Evolutionary conservation across 2,797 vertebrate genomes (phyloP).

Genomic region (Delichon dasypus): DNA sequence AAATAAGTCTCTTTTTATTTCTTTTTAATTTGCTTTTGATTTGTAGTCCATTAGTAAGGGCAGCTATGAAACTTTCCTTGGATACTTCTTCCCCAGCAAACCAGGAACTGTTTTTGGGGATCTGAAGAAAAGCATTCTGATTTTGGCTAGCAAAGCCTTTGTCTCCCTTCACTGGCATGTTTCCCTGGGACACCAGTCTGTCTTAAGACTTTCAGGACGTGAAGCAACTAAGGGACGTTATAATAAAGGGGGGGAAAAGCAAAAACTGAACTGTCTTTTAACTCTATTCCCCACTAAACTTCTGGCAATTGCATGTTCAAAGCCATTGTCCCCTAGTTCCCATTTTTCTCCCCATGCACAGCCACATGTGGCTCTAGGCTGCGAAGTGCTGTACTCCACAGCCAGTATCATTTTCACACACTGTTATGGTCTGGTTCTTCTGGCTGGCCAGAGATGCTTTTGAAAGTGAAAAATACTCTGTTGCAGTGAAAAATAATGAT

Average conservation of each 20-base stretch:
- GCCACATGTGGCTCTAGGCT: neutral
- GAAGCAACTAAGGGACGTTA: neutral
- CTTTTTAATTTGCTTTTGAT: neutral
- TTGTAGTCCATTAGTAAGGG: neutral
- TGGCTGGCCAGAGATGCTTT: neutral
- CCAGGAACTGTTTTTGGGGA: neutral
- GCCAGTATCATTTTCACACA: neutral
- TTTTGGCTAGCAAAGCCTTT: neutral
- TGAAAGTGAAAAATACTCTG: neutral
- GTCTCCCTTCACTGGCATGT: neutral
- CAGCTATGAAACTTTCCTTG: neutral
- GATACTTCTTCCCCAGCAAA: neutral
- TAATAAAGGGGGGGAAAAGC: neutral
- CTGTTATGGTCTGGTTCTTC: neutral
- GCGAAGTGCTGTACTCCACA: accelerated
- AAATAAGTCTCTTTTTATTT: neutral
- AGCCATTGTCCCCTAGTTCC: neutral
- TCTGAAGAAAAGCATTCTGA: neutral
- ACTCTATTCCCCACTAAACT: neutral
- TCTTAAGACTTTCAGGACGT: neutral
- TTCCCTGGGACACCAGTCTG: neutral
- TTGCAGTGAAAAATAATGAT: neutral
- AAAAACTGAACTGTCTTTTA: neutral
- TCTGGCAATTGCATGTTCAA: neutral
- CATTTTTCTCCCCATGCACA: neutral